Base-by-base conservation (phyloP, 2,888 invertebrate genomes). In the Agrochola lota region DNA sequence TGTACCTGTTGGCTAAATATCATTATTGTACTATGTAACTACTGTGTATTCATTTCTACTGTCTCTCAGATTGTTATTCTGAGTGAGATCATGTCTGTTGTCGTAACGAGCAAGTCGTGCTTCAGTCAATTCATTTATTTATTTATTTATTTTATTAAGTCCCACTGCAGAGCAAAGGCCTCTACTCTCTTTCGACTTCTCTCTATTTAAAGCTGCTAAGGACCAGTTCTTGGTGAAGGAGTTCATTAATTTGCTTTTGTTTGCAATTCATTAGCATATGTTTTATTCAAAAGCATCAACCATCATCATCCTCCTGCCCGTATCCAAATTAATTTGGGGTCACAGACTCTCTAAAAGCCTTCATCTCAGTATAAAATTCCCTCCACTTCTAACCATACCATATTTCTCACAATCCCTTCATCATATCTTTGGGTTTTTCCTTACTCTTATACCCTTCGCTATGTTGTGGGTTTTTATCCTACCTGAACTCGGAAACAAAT, bases 1-100 rank as follows among this genome's bases (percentile, higher is more conserved):
- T 77, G 66, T 85, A 81, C 86, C 87, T 87, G 77, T 66, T 78
- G 35, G 75, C 67, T 73, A 62, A 84, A 86, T 83, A 76, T 78
- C 63, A 78, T 83, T 73, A 83, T 73, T 71, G 71, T 71, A 52
- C 60, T 35, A 68, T 66, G 55, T 76, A 15, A 30, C 49, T 73
- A 43, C 40, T 23, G 59, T 66, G 52, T 80, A 46, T 57, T 73
- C n/a, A 73, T 78, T 64, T 64, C 64, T 64, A 30, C 52, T 15
- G 46, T n/a, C 26, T 49, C 30, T 40, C n/a, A 62, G n/a, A 30
- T 9, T 40, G 4, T 12, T 30, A 12, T 46, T n/a, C 43, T 12
- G 30, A 71, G 26, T 46, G 76, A 63, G 62, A 30, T 62, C 26
- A 64, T 43, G 43, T 43, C 1, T 63, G 46, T 40, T 49, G 30